phyloP scores from a whole-genome alignment of 2,888 invertebrate genomes.

The Mongoloraphidia duomilia region DNA sequence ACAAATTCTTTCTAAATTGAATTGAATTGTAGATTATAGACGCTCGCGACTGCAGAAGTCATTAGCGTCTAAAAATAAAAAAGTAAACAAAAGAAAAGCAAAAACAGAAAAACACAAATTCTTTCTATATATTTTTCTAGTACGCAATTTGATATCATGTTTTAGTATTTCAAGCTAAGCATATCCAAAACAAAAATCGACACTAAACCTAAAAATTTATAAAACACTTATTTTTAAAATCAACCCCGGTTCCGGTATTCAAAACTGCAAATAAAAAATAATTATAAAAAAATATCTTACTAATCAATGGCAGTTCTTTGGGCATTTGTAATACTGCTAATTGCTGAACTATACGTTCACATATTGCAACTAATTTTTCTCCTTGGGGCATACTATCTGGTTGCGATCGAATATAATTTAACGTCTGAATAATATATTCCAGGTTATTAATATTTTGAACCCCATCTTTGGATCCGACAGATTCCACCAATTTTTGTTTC shows the following conservation, averaged over 20 bases:
- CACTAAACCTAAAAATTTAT: too few relatives aligned
- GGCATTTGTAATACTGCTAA: slow-evolving; percentile 31
- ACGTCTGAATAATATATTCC: slow-evolving; percentile 33
- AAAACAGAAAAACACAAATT: too few relatives aligned
- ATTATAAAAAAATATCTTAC: neutral
- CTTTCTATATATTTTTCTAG: too few relatives aligned
- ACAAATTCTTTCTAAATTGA: neutral
- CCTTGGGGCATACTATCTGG: slow-evolving; percentile 29
- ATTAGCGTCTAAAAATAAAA: too few relatives aligned
- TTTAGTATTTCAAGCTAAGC: too few relatives aligned
- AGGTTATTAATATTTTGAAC: slow-evolving; percentile 27
- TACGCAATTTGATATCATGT: too few relatives aligned
- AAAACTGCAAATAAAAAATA: too few relatives aligned
- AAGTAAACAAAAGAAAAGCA: too few relatives aligned
- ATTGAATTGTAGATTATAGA: neutral
- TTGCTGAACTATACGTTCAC: slow-evolving; percentile 36
- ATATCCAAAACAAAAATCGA: too few relatives aligned
- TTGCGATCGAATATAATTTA: slow-evolving; percentile 29
- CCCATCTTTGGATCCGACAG: slow-evolving; percentile 30
- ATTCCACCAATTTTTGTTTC: slow-evolving; percentile 40
- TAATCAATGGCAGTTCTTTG: slow-evolving; percentile 17
- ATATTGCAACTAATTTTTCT: slow-evolving; percentile 32
- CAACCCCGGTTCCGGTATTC: too few relatives aligned
- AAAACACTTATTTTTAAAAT: too few relatives aligned
- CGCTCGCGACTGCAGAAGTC: too few relatives aligned